A percentile compares a stretch with the other conserved stretches of the same genome.
Evolutionary conservation across 2,888 invertebrate species (phyloP).

Genomic region (Oxyteleia sp.): DNA sequence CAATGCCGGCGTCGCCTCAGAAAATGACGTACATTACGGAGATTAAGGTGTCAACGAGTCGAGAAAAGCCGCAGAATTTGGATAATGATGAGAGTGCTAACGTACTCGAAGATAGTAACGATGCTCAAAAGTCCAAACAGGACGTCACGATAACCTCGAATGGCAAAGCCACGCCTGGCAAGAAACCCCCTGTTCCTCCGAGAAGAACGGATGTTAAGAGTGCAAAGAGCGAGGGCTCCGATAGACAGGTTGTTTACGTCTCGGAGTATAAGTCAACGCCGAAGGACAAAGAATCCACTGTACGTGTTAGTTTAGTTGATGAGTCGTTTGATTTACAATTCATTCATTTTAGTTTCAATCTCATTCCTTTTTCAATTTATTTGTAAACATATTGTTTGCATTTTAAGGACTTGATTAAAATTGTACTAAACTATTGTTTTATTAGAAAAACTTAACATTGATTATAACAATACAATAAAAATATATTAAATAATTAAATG

Average conservation of each 20-base stretch:
- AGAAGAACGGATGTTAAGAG: slow-evolving; percentile 86
- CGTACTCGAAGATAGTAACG: slow-evolving; percentile 73
- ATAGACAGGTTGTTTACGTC: slow-evolving; percentile 85
- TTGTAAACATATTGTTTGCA: background rate
- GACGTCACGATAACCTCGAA: slow-evolving; percentile 82
- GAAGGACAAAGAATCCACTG: slow-evolving; percentile 73
- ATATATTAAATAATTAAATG: no score
- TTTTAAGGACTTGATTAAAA: no score
- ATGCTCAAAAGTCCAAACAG: slow-evolving; percentile 74
- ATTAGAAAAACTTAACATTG: no score
- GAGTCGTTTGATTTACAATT: background rate
- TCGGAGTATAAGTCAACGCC: slow-evolving; percentile 83
- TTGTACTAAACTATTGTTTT: no score
- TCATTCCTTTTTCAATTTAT: background rate
- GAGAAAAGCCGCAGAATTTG: slow-evolving; percentile 76
- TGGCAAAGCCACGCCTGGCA: slow-evolving; percentile 81
- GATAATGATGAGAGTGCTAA: slow-evolving; percentile 74
- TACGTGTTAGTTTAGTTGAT: slow-evolving; percentile 46
- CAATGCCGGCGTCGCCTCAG: slow-evolving; percentile 85
- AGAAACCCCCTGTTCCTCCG: slow-evolving; percentile 88
- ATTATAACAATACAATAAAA: no score
- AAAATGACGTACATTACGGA: slow-evolving; percentile 91
- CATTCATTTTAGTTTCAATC: background rate
- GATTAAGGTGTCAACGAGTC: slow-evolving; percentile 90
- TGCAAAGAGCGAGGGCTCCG: slow-evolving; percentile 77